Conservation (phyloP, 37 sponge, comb jelly and placozoan genomes). For the Dysidea cf. avara region DNA sequence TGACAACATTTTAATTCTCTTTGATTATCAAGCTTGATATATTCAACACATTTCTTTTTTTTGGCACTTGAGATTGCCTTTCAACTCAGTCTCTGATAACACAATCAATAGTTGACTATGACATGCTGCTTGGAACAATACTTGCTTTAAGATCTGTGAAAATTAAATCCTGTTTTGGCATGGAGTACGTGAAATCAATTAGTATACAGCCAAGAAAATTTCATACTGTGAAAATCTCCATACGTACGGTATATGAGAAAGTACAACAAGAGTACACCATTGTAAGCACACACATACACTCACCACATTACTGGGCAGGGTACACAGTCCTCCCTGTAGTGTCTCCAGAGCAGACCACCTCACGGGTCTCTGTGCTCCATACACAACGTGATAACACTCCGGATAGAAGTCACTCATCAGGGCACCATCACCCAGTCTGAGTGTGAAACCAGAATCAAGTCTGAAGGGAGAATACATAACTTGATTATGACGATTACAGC, state of each 20-base stretch:
- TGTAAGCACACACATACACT: background rate
- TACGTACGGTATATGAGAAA: background rate
- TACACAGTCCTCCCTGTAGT: conserved; percentile 67
- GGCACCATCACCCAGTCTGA: conserved; percentile 63
- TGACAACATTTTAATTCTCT: no score
- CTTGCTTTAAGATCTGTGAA: no score
- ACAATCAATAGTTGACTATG: no score
- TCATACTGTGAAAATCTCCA: background rate
- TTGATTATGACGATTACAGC: no score
- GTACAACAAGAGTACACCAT: background rate
- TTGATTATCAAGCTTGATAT: no score
- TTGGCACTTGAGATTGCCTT: no score
- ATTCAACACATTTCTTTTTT: no score
- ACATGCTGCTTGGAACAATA: no score
- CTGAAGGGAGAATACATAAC: conserved; percentile 9
- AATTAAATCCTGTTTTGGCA: no score
- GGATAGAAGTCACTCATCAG: conserved; percentile 58
- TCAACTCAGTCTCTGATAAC: no score
- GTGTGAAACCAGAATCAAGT: conserved; percentile 54
- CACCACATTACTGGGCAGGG: conserved; percentile 73
- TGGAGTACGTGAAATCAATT: no score
- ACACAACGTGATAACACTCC: conserved; percentile 53
- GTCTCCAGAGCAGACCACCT: conserved; percentile 82
- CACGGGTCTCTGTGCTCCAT: conserved; percentile 64
- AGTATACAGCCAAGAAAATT: no score